Conservation (phyloP, 1,140 invertebrate species). For the Aphelinus certus region DNA sequence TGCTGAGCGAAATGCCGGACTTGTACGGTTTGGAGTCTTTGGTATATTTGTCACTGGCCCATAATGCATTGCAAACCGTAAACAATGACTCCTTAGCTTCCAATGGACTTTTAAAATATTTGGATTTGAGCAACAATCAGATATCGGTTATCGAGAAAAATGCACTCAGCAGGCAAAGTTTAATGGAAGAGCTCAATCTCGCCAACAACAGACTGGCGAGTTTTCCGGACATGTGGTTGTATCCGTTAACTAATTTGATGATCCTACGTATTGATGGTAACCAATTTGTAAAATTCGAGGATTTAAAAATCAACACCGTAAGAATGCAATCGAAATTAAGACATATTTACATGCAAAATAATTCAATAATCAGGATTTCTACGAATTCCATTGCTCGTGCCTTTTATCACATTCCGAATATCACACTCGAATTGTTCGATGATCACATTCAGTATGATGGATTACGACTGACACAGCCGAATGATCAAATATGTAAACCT, state of each 20-base stretch:
- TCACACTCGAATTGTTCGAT: slow-evolving; percentile 5
- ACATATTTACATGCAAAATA: slow-evolving; percentile 17
- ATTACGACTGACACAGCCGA: neutral
- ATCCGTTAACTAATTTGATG: neutral
- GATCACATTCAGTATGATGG: neutral
- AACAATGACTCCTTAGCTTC: neutral
- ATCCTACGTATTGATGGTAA: slow-evolving; percentile 6
- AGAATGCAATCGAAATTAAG: neutral
- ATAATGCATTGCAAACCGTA: slow-evolving; percentile 11
- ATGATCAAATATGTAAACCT: neutral
- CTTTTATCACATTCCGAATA: neutral
- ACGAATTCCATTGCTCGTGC: neutral
- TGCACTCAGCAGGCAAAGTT: neutral
- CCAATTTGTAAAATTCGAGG: neutral
- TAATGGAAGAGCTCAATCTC: slow-evolving; percentile 18
- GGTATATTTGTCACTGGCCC: neutral
- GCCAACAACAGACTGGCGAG: slow-evolving; percentile 15
- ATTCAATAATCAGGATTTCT: slow-evolving; percentile 9
- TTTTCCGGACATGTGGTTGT: slow-evolving; percentile 18
- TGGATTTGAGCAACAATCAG: slow-evolving; percentile 27
- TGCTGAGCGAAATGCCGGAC: slow-evolving; percentile 4
- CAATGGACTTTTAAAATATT: neutral
- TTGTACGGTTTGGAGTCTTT: neutral
- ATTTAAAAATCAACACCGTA: neutral
- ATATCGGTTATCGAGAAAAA: neutral